Conservation (phyloP, 2,113 vertebrate species). For the Neoarius graeffei region DNA sequence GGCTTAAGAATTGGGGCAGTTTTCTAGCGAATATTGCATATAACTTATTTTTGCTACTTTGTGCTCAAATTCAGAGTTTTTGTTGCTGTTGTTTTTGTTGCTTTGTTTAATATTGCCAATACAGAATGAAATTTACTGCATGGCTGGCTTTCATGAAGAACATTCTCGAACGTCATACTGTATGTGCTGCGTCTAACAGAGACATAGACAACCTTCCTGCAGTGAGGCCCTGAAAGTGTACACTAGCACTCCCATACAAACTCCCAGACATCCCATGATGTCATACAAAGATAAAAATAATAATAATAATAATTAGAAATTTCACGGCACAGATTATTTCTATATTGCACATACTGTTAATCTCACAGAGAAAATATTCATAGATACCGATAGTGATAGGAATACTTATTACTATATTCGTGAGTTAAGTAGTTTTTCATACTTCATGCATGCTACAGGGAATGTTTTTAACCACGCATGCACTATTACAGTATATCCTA, state of each 20-base stretch:
- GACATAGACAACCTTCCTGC: conserved; percentile 48
- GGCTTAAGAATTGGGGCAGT: conserved; percentile 33
- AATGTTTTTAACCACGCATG: conserved; percentile 63
- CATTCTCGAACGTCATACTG: neutral
- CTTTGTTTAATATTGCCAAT: neutral
- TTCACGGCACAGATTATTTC: conserved; percentile 44
- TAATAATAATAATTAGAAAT: conserved; percentile 38
- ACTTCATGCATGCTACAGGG: conserved; percentile 69
- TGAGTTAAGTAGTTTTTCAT: conserved; percentile 57
- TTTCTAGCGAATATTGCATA: conserved; percentile 32
- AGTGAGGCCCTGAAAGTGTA: conserved; percentile 45
- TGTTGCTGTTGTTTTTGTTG: no score
- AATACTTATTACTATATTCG: conserved; percentile 54
- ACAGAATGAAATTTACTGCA: neutral
- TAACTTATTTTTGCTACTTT: neutral
- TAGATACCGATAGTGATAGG: conserved; percentile 55
- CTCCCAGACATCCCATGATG: neutral
- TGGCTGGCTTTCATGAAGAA: conserved; percentile 8
- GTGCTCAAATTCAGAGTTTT: conserved; percentile 8
- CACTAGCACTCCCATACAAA: neutral
- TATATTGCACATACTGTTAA: conserved; percentile 59
- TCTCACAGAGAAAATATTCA: conserved; percentile 56
- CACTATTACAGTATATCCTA: conserved; percentile 55
- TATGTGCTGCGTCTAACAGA: conserved; percentile 6
- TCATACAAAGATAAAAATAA: conserved; percentile 33